Evolutionary conservation across 1,140 invertebrate species (phyloP), one percentile per base, ranked within the genome.

Genomic region (Capitella teleta): DNA sequence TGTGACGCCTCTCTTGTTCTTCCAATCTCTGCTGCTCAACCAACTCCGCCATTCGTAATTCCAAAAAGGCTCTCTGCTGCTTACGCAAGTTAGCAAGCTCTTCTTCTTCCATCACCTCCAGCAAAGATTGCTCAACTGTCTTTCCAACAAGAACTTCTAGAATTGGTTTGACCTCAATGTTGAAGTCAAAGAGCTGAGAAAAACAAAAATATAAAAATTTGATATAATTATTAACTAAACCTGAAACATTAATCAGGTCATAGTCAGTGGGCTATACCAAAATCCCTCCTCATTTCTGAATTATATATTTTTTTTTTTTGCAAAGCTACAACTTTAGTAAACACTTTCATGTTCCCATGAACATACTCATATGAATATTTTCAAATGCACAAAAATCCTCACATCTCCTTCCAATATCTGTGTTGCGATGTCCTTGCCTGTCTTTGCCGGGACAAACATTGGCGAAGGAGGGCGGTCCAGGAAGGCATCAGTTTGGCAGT

Each of bases 351-450:
- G n/a, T n/a, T n/a, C n/a, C n/a, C n/a, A n/a, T n/a, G n/a, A n/a
- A n/a, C n/a, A n/a, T n/a, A n/a, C n/a, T n/a, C n/a, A n/a, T n/a
- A n/a, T n/a, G n/a, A n/a, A n/a, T n/a, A n/a, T n/a, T n/a, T n/a
- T n/a, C n/a, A n/a, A n/a, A n/a, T n/a, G n/a, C n/a, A n/a, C n/a
- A 14, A 40, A 41, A 46, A 34, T 45, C 74, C 79, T 78, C 68
- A 87, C 84, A 63, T 93, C 88, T 47, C 86, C 87, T 3, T 86
- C 82, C 57, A 80, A 79, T 40, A 92, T 90, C 74, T 94, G 87
- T 19, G 89, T 93, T 53, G 70, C 74, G 1, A 75, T 80, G 72
- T 92, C 87, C 24, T 81, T 73, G 24, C 87, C 87, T 51, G 79
- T 79, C 72, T 85, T 87, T 32, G 79, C 78, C 6, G 85, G 82